Percentiles rank a stretch among this genome's conserved stretches.
phyloP scores from a whole-genome alignment of 1,140 invertebrate genomes.

The Conus ventricosus region DNA sequence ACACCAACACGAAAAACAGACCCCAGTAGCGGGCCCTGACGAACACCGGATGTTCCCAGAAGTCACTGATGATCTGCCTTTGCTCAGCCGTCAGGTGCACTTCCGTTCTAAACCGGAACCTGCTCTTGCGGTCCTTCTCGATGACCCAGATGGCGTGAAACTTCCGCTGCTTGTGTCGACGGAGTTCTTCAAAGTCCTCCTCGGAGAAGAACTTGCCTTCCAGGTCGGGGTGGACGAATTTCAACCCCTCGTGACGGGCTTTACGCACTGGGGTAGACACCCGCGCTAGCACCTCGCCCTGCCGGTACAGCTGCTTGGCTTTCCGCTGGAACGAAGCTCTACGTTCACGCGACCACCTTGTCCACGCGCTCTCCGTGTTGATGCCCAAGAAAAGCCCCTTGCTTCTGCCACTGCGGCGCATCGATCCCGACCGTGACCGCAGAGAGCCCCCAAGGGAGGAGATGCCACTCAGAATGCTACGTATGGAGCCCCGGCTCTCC shows the following conservation, averaged over 20 bases:
- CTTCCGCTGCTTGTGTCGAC: conserved; percentile 62
- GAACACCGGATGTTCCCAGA: conserved; percentile 70
- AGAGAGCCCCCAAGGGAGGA: conserved; percentile 55
- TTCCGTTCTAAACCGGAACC: conserved; percentile 49
- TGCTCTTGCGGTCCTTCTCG: conserved; percentile 62
- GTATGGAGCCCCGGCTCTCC: conserved; percentile 38
- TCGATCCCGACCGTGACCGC: conserved; percentile 55
- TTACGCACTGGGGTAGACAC: conserved; percentile 71
- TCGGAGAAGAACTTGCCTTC: conserved; percentile 65
- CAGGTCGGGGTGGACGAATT: conserved; percentile 70
- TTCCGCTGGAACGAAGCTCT: conserved; percentile 62
- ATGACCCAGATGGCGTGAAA: conserved; percentile 61
- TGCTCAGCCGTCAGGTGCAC: conserved; percentile 61
- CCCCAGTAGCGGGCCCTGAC: conserved; percentile 61
- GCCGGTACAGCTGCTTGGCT: conserved; percentile 61
- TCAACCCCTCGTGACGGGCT: conserved; percentile 68
- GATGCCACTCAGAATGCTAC: conserved; percentile 42
- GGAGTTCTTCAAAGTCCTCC: conserved; percentile 66
- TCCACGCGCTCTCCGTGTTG: conserved; percentile 64
- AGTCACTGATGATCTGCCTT: conserved; percentile 65
- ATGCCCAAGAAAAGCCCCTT: conserved; percentile 57
- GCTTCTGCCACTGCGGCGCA: conserved; percentile 14
- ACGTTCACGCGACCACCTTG: conserved; percentile 69
- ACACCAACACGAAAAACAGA: conserved; percentile 60
- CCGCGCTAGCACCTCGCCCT: conserved; percentile 53